These are phyloP conservation scores for Melanostoma mellinum DNA, from an alignment of 2,888 invertebrate genomes.

Conservation along the genomic window DNA sequence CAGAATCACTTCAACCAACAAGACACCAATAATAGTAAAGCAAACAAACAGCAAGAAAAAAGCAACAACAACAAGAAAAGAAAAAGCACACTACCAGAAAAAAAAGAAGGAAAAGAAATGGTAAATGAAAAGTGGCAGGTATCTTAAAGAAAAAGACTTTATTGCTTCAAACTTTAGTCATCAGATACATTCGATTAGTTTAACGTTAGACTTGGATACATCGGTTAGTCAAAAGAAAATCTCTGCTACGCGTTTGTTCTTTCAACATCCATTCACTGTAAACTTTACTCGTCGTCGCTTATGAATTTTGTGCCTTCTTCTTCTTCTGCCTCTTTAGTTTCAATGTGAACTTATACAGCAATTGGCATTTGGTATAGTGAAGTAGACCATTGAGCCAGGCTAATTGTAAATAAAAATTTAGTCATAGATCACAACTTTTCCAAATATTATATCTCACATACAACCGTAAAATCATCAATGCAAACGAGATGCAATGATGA, in stretches of 20 bases:
- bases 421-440: conserved; percentile 29
- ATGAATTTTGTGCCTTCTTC: conserved; percentile 12
- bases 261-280: not conserved
- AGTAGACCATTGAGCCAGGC: conserved; percentile 29
- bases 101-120: conserved; percentile 60
- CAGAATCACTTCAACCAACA: conserved; percentile 30
- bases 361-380: conserved; percentile 23
- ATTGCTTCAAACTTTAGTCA: conserved; percentile 58
- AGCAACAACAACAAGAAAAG: conserved; percentile 33
- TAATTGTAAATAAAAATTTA: conserved; percentile 41
- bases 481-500: conserved; percentile 69
- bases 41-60: conserved; percentile 37
- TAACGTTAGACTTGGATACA: conserved; percentile 70
- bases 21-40: conserved; percentile 9
- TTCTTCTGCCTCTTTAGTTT: not conserved
- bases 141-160: conserved; percentile 45
- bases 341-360: conserved; percentile 41
- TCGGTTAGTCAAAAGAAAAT: conserved; percentile 45
- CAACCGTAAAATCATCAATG: conserved; percentile 17
- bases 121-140: conserved; percentile 48
- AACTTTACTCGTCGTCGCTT: not conserved
- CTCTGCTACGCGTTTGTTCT: conserved; percentile 1
- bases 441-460: not conserved
- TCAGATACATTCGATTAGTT: conserved; percentile 71
- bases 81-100: conserved; percentile 40